These are phyloP conservation scores for Littorina saxatilis DNA, from an alignment of 1,140 invertebrate genomes.

Conservation along the genomic window DNA sequence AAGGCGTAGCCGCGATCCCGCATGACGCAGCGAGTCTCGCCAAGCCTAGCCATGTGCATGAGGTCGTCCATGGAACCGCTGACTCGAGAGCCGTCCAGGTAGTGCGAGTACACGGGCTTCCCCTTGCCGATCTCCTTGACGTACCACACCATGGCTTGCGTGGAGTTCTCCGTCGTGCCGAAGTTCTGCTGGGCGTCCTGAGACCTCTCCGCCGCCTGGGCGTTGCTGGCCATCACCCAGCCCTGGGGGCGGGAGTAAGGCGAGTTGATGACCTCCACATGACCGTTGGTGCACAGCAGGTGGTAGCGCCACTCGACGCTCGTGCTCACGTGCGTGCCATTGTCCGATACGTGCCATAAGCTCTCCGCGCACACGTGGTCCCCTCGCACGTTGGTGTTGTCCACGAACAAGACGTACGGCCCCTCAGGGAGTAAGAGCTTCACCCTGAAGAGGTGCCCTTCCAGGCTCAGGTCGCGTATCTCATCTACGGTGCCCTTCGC, in stretches of 20 bases:
- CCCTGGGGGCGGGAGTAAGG: background rate
- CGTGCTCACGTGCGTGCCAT: conserved; percentile 44
- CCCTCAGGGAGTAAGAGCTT: background rate
- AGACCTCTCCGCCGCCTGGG: background rate
- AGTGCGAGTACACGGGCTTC: conserved; percentile 46
- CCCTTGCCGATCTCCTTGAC: conserved; percentile 25
- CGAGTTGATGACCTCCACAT: conserved; percentile 6
- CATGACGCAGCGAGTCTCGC: conserved; percentile 42
- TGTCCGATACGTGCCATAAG: conserved; percentile 40
- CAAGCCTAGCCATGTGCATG: conserved; percentile 14
- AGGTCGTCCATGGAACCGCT: conserved; percentile 35
- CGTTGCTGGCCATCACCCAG: background rate
- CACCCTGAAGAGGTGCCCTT: conserved; percentile 10
- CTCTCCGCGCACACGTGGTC: conserved; percentile 37
- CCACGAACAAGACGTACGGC: background rate
- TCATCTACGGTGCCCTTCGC: conserved; percentile 3
- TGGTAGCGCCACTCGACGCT: conserved; percentile 37
- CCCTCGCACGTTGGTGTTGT: conserved; percentile 31
- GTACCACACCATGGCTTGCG: conserved; percentile 37
- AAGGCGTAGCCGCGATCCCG: conserved; percentile 45
- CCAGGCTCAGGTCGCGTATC: background rate
- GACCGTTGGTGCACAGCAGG: conserved; percentile 40
- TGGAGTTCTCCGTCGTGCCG: background rate
- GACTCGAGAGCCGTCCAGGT: conserved; percentile 40
- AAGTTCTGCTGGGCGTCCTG: conserved; percentile 29